Evolutionary conservation across 53 echinoderm and acorn worm species (phyloP), one percentile per base, ranked within the genome.

Genomic region (Holothuria leucospilota): DNA sequence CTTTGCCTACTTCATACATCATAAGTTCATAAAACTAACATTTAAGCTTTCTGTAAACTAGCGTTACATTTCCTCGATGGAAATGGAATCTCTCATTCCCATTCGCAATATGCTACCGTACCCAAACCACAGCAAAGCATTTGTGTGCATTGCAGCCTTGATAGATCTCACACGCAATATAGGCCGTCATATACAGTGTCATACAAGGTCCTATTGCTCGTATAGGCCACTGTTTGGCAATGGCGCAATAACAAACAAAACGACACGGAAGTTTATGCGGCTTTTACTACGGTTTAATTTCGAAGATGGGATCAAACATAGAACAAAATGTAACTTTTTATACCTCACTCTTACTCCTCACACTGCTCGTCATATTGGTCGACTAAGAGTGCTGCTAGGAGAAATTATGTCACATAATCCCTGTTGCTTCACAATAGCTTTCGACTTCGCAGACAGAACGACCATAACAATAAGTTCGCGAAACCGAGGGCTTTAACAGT

Each of bases 341-440:
- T 72, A 95, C 95, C 93, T 95, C 95, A 77, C 93, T 91, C 79
- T 93, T 88, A 93, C 93, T 95, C 85, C 95, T 88, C 77, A 95
- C 78, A 73, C 95, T 95, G 81, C 92, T 95, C 88, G 92, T 89
- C 92, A 92, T 92, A 34, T 90, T 86, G 34, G 72, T 41, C 8
- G 40, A 72, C 12, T 39, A 72, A 30, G 2, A 56, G 56, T 56
- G 56, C 56, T 56, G 56, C 56, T 18, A 16, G 18, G 56, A 56
- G 56, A 56, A 18, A 20, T 72, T 30, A 41, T 72, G 39, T 72
- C 34, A 41, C 72, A 72, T 72, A 72, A 72, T 72, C 72, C 72
- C 72, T 72, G 39, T 39, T 72, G 39, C 40, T 72, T 72, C 72
- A 42, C 72, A 72, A 72, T 46, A 39, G 40, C 23, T 72, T n/a